Percentiles rank a stretch among this genome's conserved stretches.
Conservation (phyloP, 2,113 vertebrate genomes). For the Hemicordylus capensis region DNA sequence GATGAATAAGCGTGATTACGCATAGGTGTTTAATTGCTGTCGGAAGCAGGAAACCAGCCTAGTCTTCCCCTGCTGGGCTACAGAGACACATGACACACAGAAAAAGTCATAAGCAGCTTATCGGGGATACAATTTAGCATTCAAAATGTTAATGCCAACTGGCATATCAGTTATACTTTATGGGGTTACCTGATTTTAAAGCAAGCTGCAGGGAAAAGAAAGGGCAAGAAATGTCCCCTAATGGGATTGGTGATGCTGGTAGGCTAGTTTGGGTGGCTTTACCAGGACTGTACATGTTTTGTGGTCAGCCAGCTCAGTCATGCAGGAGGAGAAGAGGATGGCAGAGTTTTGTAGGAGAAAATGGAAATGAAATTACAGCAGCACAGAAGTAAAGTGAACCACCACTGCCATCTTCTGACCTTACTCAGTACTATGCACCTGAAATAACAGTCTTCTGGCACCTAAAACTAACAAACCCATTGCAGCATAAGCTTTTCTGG, state of each 20-base stretch:
- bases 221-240: conserved; percentile 17
- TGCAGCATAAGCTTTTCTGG: too few species aligned
- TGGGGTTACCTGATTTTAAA: conserved; percentile 40
- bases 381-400: background rate
- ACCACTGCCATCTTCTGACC: conserved; percentile 72
- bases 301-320: conserved; percentile 25
- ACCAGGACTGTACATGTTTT: conserved; percentile 21
- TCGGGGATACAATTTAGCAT: background rate
- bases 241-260: conserved; percentile 16
- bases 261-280: conserved; percentile 37
- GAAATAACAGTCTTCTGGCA: too few species aligned
- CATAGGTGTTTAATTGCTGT: background rate
- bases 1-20: background rate
- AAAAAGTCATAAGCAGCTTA: conserved; percentile 6
- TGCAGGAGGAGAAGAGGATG: conserved; percentile 22
- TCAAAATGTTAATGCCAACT: conserved; percentile 15
- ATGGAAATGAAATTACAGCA: background rate
- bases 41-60: conserved; percentile 2
- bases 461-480: too few species aligned
- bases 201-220: conserved; percentile 11
- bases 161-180: background rate
- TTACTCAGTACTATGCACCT: background rate
- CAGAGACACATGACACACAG: background rate
- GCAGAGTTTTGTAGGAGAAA: background rate
- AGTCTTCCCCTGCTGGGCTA: conserved; percentile 33